Base-by-base conservation (phyloP, 2,113 vertebrate genomes). In the Poeciliopsis turrubarensis region DNA sequence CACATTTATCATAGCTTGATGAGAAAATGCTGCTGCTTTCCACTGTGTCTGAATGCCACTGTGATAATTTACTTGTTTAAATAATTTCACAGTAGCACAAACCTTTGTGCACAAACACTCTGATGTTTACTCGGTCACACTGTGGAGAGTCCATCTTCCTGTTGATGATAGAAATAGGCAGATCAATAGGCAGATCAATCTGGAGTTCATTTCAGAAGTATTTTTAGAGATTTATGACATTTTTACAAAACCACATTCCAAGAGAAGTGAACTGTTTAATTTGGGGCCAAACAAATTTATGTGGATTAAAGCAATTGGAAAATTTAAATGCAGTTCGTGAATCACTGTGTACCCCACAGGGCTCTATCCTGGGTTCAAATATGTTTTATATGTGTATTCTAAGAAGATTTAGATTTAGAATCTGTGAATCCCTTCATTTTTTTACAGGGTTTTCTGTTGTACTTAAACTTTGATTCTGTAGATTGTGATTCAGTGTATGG, bases 91-190 rank as follows among this genome's bases (percentile, higher is more conserved):
- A 37, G 13, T 44, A 44, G 68, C 60, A 64, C 70, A 74, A 70
- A 69, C 74, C 78, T 70, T 32, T 74, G 70, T 66, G 63, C 19
- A 61, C 71, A 57, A 74, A 74, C 71, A 79, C 17, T 26, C 30
- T 65, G 34, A 3, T 74, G 78, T 79, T 79, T 80, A 57, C 8
- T 1, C 78, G 66, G 54, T 70, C 68, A 34, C 66, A 60, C 12
- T 65, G 72, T 27, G 22, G 27, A 15, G 14, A 80, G 47, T 51
- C 51, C 44, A 32, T 51, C 47, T 75, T 70, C 51, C 78, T 66
- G 27, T 30, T 61, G 62, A 30, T n/a, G 60, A 70, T 32, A 65
- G 47, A 44, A 65, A 68, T n/a, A n/a, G n/a, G n/a, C n/a, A n/a
- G n/a, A n/a, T 70, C 72, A 44, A 65, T 22, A 26, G 26, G 12